Evolutionary conservation across 2,113 vertebrate genomes (phyloP).

Genomic region (Merops nubicus): DNA sequence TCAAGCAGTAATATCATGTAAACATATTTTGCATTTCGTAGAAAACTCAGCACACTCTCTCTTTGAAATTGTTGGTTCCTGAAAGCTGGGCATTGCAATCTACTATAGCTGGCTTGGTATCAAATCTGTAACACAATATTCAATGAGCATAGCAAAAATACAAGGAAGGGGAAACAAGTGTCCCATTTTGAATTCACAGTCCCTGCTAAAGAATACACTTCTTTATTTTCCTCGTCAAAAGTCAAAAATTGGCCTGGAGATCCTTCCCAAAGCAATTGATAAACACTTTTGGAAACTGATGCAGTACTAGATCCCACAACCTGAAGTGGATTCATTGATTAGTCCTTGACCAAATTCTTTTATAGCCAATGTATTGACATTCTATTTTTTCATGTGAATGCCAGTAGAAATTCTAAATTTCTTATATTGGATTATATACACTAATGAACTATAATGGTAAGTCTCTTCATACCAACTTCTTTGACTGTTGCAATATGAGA

Average conservation of each 20-base stretch:
- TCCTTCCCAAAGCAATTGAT: not conserved
- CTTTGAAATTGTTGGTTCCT: not conserved
- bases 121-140: not conserved
- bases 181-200: not conserved
- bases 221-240: not conserved
- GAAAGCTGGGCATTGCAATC: not conserved
- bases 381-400: not conserved
- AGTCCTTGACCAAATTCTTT: not conserved
- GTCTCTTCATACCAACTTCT: not conserved
- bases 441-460: not conserved
- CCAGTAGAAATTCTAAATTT: not conserved
- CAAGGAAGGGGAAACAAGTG: not conserved
- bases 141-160: not conserved
- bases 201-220: not conserved
- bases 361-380: not conserved
- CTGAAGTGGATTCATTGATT: not conserved
- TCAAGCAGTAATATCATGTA: not conserved
- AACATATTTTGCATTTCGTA: not conserved
- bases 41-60: not conserved
- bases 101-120: not conserved
- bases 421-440: not conserved
- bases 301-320: not conserved
- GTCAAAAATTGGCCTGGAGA: not conserved
- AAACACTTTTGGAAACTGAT: not conserved
- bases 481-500: not conserved